Conservation (phyloP, 2,888 invertebrate genomes). For the Caenorhabditis parvicauda region DNA sequence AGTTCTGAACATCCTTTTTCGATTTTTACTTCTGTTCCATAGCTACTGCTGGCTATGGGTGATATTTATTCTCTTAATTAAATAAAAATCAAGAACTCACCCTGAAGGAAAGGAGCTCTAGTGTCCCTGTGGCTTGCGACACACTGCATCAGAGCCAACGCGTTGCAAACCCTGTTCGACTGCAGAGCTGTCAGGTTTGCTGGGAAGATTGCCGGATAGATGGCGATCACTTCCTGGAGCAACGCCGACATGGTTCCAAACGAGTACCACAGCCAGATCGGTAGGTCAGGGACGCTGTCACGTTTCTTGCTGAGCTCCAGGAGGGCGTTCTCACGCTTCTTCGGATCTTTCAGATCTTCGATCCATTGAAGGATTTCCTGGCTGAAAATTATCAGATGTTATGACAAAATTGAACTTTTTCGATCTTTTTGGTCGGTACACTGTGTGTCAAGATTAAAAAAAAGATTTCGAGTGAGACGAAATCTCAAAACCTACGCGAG, state of each 20-base stretch:
- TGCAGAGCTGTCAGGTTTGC: slow-evolving; percentile 93
- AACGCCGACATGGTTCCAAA: slow-evolving; percentile 94
- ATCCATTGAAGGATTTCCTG: slow-evolving; percentile 92
- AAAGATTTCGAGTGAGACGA: no score
- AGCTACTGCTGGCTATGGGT: no score
- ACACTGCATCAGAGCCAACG: slow-evolving; percentile 92
- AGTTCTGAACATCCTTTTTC: no score
- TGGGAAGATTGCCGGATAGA: slow-evolving; percentile 97
- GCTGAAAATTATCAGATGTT: slow-evolving; percentile 61
- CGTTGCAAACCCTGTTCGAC: slow-evolving; percentile 98
- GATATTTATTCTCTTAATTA: neutral
- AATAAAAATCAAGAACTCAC: slow-evolving; percentile 52
- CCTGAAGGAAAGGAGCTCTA: slow-evolving; percentile 80
- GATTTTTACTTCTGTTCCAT: no score
- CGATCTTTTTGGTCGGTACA: no score
- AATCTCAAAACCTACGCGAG: no score
- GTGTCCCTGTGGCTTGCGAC: slow-evolving; percentile 99
- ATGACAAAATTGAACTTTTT: neutral
- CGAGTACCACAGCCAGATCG: slow-evolving; percentile 97
- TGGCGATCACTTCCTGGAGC: slow-evolving; percentile 85
- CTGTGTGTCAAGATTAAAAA: no score
- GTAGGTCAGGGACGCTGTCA: slow-evolving; percentile 88
- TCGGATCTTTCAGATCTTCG: slow-evolving; percentile 84
- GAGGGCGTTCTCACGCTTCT: slow-evolving; percentile 92
- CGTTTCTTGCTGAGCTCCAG: slow-evolving; percentile 84